Evolutionary conservation across 2,797 vertebrate species (phyloP).

Genomic region (Glossophaga mutica): DNA sequence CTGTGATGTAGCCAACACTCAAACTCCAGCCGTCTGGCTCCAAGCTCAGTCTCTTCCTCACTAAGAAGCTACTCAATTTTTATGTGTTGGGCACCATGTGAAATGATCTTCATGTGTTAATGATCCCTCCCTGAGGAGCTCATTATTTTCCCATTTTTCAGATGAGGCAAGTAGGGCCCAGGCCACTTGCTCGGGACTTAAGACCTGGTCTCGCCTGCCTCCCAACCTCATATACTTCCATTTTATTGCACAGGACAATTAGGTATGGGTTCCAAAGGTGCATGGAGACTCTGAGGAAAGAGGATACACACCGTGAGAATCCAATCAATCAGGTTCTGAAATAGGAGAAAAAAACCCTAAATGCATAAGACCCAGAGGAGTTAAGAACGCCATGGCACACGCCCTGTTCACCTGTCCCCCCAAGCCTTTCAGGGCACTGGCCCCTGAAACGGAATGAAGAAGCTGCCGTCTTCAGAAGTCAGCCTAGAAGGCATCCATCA

Average conservation of each 20-base stretch:
- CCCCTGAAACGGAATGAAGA: background rate
- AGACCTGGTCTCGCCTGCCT: background rate
- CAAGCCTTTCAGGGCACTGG: background rate
- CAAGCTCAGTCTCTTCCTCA: background rate
- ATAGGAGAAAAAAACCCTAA: background rate
- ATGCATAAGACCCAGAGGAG: background rate
- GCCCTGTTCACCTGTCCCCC: background rate
- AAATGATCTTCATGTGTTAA: background rate
- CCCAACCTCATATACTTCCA: background rate
- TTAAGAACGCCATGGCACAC: fast-evolving
- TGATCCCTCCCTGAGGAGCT: background rate
- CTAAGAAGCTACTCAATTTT: background rate
- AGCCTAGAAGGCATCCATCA: background rate
- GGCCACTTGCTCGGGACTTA: background rate
- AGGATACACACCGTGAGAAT: background rate
- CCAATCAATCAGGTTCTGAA: background rate
- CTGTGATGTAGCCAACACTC: background rate
- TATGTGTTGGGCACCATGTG: background rate
- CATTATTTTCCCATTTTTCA: background rate
- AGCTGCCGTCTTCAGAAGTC: background rate
- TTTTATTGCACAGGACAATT: background rate
- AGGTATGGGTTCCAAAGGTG: background rate
- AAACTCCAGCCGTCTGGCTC: background rate
- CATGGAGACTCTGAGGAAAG: background rate
- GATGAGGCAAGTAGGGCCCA: background rate